Base-by-base conservation (phyloP, 1,140 invertebrate genomes). In the Trigoniulus corallinus region DNA sequence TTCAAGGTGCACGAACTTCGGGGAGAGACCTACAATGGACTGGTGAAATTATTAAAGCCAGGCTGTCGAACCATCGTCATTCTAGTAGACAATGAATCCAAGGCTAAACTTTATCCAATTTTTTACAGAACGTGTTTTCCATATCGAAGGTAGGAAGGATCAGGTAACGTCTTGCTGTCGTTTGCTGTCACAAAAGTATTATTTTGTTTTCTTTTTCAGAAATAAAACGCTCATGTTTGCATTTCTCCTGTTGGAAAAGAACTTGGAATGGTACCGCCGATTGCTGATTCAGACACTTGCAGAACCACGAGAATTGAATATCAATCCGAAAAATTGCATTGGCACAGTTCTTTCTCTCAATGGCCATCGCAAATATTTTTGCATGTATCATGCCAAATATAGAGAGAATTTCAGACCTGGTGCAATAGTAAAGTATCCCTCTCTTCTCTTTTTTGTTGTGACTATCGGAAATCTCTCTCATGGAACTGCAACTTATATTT, bases 371-470 rank as follows among this genome's bases (percentile, higher is more conserved):
- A 91, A 92, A 68, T 97, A 97, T 68, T 97, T 96, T 70, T 96
- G 88, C 64, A 92, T 98, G 72, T 98, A 95, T 69, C 93, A 98
- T 69, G 88, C 92, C 29, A 94, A 92, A 65, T 87, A 92, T 67
- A 77, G 77, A 20, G 79, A 79, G 53, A 34, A 40, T 15, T 50
- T 3, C 22, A 40, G 22, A 50, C 25, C 29, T 7, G 29, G 7
- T 34, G 7, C 29, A 34, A 34, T 15, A 34, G 29, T 34, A 34
- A 34, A 15, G 7, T 34, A 34, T 7, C n/a, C n/a, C n/a, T n/a
- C n/a, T n/a, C n/a, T n/a, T n/a, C n/a, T n/a, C n/a, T n/a, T n/a
- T n/a, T n/a, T n/a, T n/a, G n/a, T n/a, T n/a, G 21, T 15, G 21
- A 21, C 37, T 27, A 10, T 48, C 7, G 15, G 21, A 18, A 26